Evolutionary conservation across 2,888 invertebrate species (phyloP).

Genomic region (Argyra leucocephala): DNA sequence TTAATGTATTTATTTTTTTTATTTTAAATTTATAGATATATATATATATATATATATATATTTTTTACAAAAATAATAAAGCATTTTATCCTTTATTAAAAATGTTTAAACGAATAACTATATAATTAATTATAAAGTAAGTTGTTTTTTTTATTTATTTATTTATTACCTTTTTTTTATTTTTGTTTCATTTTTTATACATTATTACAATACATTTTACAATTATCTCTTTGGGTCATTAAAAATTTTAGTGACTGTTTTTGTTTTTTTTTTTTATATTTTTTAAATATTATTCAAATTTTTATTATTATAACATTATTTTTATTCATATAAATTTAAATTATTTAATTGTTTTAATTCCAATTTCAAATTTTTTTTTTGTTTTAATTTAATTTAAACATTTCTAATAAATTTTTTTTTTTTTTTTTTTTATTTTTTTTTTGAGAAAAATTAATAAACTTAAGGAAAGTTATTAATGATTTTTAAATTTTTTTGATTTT

Average conservation of each 20-base stretch:
- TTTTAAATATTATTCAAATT: constrained; percentile 9
- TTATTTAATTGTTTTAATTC: not conserved
- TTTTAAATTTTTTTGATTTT: too few species aligned
- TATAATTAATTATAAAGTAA: constrained; percentile 8
- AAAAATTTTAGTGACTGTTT: constrained; percentile 10
- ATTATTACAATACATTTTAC: constrained; percentile 10
- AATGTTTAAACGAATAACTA: constrained; percentile 8
- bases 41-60: not conserved
- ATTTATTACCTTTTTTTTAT: not conserved
- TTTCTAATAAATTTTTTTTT: constrained; percentile 25
- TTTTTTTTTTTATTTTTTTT: constrained; percentile 18
- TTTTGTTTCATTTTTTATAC: not conserved
- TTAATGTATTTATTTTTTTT: not conserved
- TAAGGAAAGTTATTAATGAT: not conserved
- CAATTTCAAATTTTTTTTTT: constrained; percentile 12
- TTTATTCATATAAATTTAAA: not conserved
- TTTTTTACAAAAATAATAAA: constrained; percentile 11
- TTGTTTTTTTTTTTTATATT: not conserved
- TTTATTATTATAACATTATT: constrained; percentile 1
- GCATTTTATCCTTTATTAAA: constrained; percentile 9
- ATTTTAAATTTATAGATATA: too few species aligned
- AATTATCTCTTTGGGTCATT: constrained; percentile 10
- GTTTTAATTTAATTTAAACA: constrained; percentile 15
- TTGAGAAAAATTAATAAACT: constrained; percentile 11
- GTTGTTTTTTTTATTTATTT: not conserved